Conservation (phyloP, 2,888 invertebrate species). For the Gastrophysa polygoni region DNA sequence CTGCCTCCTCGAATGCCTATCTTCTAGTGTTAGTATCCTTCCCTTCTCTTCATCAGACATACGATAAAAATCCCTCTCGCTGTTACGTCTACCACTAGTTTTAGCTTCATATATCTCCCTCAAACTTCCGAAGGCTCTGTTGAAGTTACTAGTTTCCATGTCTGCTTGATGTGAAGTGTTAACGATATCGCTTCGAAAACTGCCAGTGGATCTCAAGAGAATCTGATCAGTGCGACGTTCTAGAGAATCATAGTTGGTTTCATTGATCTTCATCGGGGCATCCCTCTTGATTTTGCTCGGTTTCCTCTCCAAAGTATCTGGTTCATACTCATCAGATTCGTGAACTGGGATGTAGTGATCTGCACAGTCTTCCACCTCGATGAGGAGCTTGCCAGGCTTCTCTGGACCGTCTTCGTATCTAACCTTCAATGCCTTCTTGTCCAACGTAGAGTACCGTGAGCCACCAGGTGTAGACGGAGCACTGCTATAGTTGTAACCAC, state of each 20-base stretch:
- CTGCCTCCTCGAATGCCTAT: slow-evolving; percentile 76
- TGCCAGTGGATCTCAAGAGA: slow-evolving; percentile 71
- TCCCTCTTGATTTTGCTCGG: slow-evolving; percentile 58
- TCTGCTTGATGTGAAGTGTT: neutral
- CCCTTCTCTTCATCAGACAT: slow-evolving; percentile 64
- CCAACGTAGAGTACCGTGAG: slow-evolving; percentile 64
- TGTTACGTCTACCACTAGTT: slow-evolving; percentile 54
- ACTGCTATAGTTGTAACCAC: slow-evolving; percentile 71
- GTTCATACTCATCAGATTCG: slow-evolving; percentile 84
- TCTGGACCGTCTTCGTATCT: slow-evolving; percentile 63
- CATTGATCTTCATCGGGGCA: slow-evolving; percentile 41
- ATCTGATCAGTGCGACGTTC: slow-evolving; percentile 65
- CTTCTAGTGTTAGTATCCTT: slow-evolving; percentile 72
- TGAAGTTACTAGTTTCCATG: slow-evolving; percentile 43
- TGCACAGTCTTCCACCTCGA: slow-evolving; percentile 82
- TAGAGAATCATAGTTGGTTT: slow-evolving; percentile 60
- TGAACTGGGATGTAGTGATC: slow-evolving; percentile 76
- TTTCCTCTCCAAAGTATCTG: slow-evolving; percentile 84
- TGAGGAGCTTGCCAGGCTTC: slow-evolving; percentile 81
- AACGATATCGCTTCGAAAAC: slow-evolving; percentile 66
- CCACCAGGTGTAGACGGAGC: slow-evolving; percentile 65
- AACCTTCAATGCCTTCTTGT: slow-evolving; percentile 54
- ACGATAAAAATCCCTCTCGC: slow-evolving; percentile 3
- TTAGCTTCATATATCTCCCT: slow-evolving; percentile 76
- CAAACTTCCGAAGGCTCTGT: slow-evolving; percentile 69